phyloP scores from a whole-genome alignment of 2,797 vertebrate genomes.

The Poeciliopsis infans region DNA sequence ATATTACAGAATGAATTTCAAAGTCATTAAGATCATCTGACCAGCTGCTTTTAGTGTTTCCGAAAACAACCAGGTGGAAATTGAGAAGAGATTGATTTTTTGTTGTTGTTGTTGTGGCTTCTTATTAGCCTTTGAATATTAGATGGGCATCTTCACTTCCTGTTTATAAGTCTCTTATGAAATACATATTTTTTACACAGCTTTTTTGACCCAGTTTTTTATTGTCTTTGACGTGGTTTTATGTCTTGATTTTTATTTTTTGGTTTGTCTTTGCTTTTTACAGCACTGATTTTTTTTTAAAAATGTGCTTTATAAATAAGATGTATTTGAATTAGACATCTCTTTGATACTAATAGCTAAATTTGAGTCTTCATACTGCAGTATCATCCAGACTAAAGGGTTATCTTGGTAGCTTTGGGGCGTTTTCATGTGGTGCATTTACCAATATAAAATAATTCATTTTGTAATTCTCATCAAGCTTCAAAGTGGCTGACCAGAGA shows the following conservation, averaged over 20 bases:
- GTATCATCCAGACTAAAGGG: background rate
- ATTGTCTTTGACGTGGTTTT: no score
- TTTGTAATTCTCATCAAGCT: background rate
- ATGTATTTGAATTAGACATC: background rate
- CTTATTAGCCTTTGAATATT: background rate
- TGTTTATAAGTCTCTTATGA: background rate
- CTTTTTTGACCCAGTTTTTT: no score
- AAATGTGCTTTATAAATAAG: background rate
- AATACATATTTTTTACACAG: background rate
- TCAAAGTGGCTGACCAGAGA: background rate
- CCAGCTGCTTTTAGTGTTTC: no score
- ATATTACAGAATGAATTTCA: background rate
- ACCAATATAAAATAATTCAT: background rate
- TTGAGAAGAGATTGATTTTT: background rate
- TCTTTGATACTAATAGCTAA: background rate
- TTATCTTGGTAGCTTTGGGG: background rate
- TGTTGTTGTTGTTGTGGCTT: no score
- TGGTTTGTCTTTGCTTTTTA: no score
- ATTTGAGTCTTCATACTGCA: background rate
- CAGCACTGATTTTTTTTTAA: no score
- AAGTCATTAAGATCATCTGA: background rate
- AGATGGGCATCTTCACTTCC: background rate
- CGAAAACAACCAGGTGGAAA: background rate
- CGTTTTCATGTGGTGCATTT: background rate
- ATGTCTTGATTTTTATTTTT: no score